Percentiles rank a stretch among this genome's conserved stretches.
Conservation (phyloP, 2,797 vertebrate genomes). For the Sylvia borin region DNA sequence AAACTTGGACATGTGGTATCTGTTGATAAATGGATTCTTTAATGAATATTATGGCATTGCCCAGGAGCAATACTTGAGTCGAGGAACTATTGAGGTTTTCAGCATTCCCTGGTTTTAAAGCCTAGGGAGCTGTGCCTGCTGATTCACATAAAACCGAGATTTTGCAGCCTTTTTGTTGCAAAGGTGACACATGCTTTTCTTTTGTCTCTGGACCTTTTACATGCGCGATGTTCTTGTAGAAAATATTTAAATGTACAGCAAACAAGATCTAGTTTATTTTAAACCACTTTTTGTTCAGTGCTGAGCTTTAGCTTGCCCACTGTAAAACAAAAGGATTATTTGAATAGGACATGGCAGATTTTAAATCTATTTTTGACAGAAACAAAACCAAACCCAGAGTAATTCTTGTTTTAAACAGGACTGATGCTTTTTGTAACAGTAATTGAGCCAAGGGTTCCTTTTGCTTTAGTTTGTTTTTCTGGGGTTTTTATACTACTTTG, state of each 20-base stretch:
- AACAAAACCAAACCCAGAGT: background rate
- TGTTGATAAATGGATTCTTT: conserved; percentile 64
- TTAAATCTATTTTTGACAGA: background rate
- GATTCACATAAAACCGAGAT: conserved; percentile 37
- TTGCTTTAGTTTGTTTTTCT: background rate
- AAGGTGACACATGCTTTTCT: conserved; percentile 48
- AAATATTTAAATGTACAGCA: background rate
- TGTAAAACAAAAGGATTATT: background rate
- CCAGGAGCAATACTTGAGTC: conserved; percentile 53
- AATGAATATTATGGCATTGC: conserved; percentile 48
- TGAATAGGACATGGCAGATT: background rate
- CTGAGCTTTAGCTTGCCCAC: background rate
- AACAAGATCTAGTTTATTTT: background rate
- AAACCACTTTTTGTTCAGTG: background rate
- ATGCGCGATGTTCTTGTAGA: background rate
- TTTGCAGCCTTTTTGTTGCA: conserved; percentile 37
- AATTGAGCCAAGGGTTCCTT: background rate
- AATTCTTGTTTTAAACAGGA: background rate
- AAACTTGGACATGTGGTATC: conserved; percentile 52
- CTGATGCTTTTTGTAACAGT: background rate
- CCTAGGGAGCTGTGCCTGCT: conserved; percentile 1
- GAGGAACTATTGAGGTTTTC: background rate
- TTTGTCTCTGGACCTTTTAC: background rate
- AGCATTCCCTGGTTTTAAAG: conserved; percentile 25
- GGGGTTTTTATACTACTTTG: background rate